Percentiles rank a stretch among this genome's conserved stretches.
Conservation (phyloP, 2,888 invertebrate genomes). For the Peribatodes rhomboidaria region DNA sequence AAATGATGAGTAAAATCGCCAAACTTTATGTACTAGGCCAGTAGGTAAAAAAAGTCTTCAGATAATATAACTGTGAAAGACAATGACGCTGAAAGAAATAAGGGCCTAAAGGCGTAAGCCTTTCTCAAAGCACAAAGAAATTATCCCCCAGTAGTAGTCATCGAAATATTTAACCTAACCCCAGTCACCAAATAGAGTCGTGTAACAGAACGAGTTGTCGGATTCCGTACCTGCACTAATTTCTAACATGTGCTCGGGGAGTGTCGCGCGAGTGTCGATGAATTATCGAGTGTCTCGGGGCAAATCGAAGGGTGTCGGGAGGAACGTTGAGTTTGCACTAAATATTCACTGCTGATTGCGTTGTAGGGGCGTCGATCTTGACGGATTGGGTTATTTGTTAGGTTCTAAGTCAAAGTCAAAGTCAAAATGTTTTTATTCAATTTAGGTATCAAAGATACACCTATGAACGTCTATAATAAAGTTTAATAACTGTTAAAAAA, state of each 20-base stretch:
- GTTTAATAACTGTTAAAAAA: no score
- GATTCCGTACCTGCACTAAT: conserved; percentile 49
- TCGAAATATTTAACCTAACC: not conserved
- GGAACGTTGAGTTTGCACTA: conserved; percentile 11
- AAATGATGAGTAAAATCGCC: no score
- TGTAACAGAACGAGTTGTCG: conserved; percentile 27
- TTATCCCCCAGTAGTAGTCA: not conserved
- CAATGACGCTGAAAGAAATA: no score
- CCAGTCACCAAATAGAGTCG: conserved; percentile 5
- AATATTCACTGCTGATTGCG: conserved; percentile 14
- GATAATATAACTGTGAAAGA: no score
- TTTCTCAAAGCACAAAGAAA: not conserved
- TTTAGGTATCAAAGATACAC: no score
- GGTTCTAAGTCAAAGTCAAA: no score
- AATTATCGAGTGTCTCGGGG: conserved; percentile 77
- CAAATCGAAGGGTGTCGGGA: conserved; percentile 63
- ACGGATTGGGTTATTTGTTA: conserved; percentile 40
- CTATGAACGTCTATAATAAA: no score
- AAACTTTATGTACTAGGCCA: no score
- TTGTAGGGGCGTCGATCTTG: conserved; percentile 8
- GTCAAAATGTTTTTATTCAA: no score
- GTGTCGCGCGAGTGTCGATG: conserved; percentile 68
- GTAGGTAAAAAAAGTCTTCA: no score
- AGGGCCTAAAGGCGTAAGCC: not conserved
- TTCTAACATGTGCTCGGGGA: conserved; percentile 57